A percentile compares a stretch with the other conserved stretches of the same genome.
These are phyloP conservation scores for Eulemur coronatus DNA, from an alignment of 2,797 vertebrate species.

Conservation along the genomic window DNA sequence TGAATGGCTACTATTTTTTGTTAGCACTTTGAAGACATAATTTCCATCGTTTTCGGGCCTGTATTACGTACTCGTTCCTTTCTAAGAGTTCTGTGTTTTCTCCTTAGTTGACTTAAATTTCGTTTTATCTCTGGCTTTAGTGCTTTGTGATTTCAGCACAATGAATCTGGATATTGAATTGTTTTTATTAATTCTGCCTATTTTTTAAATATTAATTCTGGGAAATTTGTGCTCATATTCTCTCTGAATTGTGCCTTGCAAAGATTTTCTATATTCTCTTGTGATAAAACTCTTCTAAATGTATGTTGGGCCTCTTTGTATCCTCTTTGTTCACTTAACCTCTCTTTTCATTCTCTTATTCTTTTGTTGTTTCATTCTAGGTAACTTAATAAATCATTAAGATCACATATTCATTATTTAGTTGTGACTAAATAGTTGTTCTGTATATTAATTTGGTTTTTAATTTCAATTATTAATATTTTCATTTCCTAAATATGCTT, in stretches of 20 bases:
- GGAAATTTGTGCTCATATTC: neutral
- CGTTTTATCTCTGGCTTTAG: neutral
- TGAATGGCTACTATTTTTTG: neutral
- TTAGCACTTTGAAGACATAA: slow-evolving; percentile 1
- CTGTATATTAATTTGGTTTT: slow-evolving; percentile 15
- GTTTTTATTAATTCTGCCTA: neutral
- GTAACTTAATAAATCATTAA: neutral
- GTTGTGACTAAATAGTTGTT: neutral
- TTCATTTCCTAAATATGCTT: neutral
- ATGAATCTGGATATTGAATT: neutral
- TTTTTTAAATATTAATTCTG: slow-evolving; percentile 27
- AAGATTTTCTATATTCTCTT: neutral
- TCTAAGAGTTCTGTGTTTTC: slow-evolving; percentile 4
- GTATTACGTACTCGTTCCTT: neutral
- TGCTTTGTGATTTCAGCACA: neutral
- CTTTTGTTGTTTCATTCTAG: neutral
- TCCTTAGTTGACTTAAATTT: neutral
- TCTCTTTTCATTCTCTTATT: neutral
- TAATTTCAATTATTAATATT: neutral
- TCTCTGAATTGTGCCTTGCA: neutral
- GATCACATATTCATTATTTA: neutral
- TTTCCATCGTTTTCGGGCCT: neutral
- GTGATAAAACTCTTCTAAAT: neutral
- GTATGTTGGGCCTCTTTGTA: neutral
- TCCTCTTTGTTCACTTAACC: neutral